Evolutionary conservation across 2,113 vertebrate species (phyloP), one percentile per base, ranked within the genome.

Genomic region (Indicator maculatus): DNA sequence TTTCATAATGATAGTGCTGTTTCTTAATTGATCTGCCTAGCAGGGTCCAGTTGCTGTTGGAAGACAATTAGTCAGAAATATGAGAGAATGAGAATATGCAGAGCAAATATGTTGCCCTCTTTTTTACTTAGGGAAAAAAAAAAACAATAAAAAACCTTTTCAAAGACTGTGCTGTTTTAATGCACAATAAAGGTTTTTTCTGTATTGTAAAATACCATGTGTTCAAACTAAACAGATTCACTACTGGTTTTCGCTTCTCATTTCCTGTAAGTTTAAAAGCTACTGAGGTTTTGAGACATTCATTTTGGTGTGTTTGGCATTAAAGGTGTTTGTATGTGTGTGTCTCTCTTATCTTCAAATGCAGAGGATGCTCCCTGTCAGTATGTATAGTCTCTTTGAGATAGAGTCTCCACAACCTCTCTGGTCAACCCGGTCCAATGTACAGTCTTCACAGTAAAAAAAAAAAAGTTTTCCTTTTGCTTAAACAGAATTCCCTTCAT

Each of bases 21-120:
- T 93, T 89, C 75, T 69, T 93, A 93, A 90, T 75, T 95, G 95
- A 95, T 91, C 79, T 72, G 80, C 88, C 16, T 74, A 86, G 88
- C 82, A 55, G 93, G 83, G 76, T 69, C 83, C 70, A 65, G 81
- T 71, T 83, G 90, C 76, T 82, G 47, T 13, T 83, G 66, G 61
- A 95, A 65, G 47, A 45, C 73, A 96, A 91, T 97, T 96, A 86
- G 80, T 85, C 63, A 13, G 72, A 86, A 97, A 69, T 93, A 89
- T 72, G 93, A 96, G 93, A 88, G 85, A 85, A 95, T 96, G 53
- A 90, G 90, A 86, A 79, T 39, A 50, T 53, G 78, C 33, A 91
- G 58, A 73, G 66, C 53, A 55, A 88, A 66, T 61, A 63, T 14
- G 17, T 71, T 93, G 61, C 65, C 58, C 88, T 86, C 36, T 67